Evolutionary conservation across 2,888 invertebrate genomes (phyloP), one percentile per base, ranked within the genome.

Genomic region (Drosophila kambysellisi): DNA sequence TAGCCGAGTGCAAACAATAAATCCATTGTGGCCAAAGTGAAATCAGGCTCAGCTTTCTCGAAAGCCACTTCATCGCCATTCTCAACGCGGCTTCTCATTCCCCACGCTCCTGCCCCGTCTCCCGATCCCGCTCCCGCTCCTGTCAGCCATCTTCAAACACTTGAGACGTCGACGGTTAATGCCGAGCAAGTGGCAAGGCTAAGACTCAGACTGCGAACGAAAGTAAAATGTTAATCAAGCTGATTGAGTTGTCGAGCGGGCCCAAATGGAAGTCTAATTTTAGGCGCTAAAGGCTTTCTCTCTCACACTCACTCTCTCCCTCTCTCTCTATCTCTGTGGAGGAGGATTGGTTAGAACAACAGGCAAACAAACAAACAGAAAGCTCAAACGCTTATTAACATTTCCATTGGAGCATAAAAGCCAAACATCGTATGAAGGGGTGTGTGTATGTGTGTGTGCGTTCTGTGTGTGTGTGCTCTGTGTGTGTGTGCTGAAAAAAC

Each of bases 141-240:
- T 15, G 46, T 12, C 59, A 11, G 6, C 53, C 68, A 46, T 64
- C 69, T 51, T 65, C 74, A 76, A 77, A 76, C 89, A 85, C 85
- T 85, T 82, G 85, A 85, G 89, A 89, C 89, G 77, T 69, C 83
- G 89, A 66, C 70, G 82, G 81, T 60, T 89, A 89, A 89, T 81
- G 84, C 89, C 73, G 65, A 82, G 83, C 87, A 81, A 86, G 83
- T 86, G 87, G 64, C 79, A 64, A 53, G 58, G 61, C 71, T 41
- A 32, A 57, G 67, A 61, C 54, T n/a, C 64, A 58, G 73, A 70
- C 77, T 69, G 46, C 15, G 88, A 70, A 57, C 39, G 72, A 81
- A 82, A 89, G 88, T 88, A 82, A 87, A 87, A 87, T 89, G 90
- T 87, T 87, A 87, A 87, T 87, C 87, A 87, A 84, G 90, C 90